Evolutionary conservation across 2,113 vertebrate species (phyloP).

Genomic region (Saccopteryx bilineata): DNA sequence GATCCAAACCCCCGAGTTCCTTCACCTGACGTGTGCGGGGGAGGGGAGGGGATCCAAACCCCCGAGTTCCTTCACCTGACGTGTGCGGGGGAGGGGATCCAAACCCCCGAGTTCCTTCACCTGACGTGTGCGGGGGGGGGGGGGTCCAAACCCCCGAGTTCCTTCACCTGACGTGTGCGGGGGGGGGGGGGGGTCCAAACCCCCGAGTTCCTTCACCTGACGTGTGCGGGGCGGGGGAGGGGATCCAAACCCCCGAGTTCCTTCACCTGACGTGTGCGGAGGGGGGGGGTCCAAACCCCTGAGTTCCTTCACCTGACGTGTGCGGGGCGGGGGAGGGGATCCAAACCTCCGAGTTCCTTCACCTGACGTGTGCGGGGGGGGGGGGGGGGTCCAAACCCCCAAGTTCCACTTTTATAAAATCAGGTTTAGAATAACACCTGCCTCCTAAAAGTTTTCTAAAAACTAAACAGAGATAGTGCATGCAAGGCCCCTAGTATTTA

Average conservation of each 20-base stretch:
- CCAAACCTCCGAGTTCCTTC: background rate
- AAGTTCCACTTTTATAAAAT: background rate
- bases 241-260: background rate
- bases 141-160: no score
- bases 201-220: background rate
- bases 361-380: accelerated
- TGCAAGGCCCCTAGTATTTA: background rate
- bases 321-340: no score
- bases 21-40: background rate
- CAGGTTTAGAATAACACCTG: background rate
- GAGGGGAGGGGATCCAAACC: no score
- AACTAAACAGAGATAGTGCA: background rate
- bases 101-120: background rate
- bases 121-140: accelerated
- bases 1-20: background rate
- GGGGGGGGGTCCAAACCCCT: no score
- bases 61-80: background rate
- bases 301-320: background rate
- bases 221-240: accelerated
- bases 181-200: no score
- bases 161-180: background rate
- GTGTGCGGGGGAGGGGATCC: accelerated
- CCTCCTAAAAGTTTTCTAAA: background rate
- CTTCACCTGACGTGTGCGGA: background rate
- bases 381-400: no score